Base-by-base conservation (phyloP, 2,888 invertebrate genomes). In the Mamestra brassicae region DNA sequence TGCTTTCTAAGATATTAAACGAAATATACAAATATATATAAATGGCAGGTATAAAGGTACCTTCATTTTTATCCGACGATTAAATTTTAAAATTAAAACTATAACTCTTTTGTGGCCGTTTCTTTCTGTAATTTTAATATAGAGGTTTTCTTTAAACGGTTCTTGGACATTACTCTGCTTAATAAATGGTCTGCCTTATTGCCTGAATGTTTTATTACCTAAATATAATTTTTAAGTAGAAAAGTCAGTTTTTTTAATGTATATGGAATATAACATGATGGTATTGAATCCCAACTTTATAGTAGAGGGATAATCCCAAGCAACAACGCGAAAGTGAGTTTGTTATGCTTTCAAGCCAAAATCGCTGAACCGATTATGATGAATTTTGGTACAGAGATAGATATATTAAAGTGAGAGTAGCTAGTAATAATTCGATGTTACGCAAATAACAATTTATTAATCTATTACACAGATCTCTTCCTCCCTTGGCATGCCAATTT, bases 71-170 rank as follows among this genome's bases (percentile, higher is more conserved):
- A 62, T 69, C 10, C 2, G 7, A 45, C 34, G 36, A 76, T 58
- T 45, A 57, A 42, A 72, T 78, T 66, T 74, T 79, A 55, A 79
- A 77, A 75, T 79, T 66, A 75, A 75, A 75, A 66, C 62, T 70
- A 50, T 79, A 58, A 75, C 54, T 79, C 69, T 70, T 58, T 71
- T 42, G 54, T n/a, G 15, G 63, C 62, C n/a, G n/a, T n/a, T n/a
- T n/a, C n/a, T n/a, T n/a, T n/a, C n/a, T n/a, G n/a, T n/a, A n/a
- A n/a, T n/a, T 78, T 78, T 78, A 78, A 73, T 78, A 58, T 36
- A 73, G 58, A 67, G 8, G 26, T 26, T 26, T 26, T 26, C 26
- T 26, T 26, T 26, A 26, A 26, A 26, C 26, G 1, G 26, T 52
- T 65, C 34, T 69, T 62, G 13, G 26, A 45, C 55, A 76, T 76